Conservation (phyloP, 2,888 invertebrate species). For the Deilephila elpenor region DNA sequence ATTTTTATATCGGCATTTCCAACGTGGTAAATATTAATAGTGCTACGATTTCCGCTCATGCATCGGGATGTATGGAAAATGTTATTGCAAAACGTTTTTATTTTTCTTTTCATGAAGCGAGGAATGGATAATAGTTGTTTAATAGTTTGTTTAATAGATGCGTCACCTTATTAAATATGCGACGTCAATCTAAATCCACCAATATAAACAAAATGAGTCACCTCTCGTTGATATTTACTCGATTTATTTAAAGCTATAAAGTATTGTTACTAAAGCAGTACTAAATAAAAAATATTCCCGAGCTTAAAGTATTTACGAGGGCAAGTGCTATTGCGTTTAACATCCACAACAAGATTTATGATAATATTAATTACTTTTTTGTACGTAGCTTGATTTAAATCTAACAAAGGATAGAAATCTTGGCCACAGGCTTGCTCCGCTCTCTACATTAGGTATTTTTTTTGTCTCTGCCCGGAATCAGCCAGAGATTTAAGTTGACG, state of each 20-base stretch:
- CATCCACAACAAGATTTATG: not conserved
- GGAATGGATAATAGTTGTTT: not conserved
- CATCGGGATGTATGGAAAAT: not conserved
- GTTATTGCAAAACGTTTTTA: not conserved
- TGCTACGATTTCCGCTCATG: not conserved
- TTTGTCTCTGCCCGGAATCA: no score
- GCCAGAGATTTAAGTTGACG: not conserved
- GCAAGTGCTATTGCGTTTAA: not conserved
- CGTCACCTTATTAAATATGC: not conserved
- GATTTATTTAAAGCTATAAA: not conserved
- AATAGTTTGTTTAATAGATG: not conserved
- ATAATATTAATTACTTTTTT: not conserved
- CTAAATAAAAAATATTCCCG: not conserved
- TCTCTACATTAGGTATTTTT: no score
- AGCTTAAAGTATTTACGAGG: not conserved
- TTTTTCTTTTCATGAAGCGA: not conserved
- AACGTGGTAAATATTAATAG: constrained; percentile 1
- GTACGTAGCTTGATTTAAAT: not conserved
- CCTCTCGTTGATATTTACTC: not conserved
- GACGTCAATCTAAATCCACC: not conserved
- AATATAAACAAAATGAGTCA: not conserved
- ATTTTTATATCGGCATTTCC: not conserved
- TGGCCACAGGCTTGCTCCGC: no score
- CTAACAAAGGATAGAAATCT: not conserved
- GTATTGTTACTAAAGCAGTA: not conserved